These are phyloP conservation scores for Neria commutata DNA, from an alignment of 2,888 invertebrate species.

Conservation along the genomic window DNA sequence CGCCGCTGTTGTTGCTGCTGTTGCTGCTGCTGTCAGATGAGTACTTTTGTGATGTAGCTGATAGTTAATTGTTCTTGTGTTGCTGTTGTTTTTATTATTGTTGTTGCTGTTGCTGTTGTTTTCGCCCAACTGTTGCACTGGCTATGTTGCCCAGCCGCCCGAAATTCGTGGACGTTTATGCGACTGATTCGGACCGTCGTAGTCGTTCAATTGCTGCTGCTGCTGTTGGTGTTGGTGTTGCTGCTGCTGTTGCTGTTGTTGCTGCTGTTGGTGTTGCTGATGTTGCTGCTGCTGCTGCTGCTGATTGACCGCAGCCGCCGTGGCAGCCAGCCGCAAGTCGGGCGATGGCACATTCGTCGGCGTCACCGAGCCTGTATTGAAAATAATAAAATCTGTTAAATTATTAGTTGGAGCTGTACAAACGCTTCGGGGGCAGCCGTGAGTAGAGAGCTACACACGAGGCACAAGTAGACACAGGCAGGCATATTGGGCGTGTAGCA, in stretches of 20 bases:
- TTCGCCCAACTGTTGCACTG: constrained; percentile 41
- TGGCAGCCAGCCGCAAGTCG: constrained; percentile 62
- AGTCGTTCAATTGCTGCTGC: constrained; percentile 63
- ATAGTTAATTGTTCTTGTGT: too few relatives aligned
- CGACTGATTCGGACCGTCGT: constrained; percentile 65
- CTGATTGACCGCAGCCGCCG: constrained; percentile 39
- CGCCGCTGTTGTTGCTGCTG: constrained; percentile 37
- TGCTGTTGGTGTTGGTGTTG: constrained; percentile 48
- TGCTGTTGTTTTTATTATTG: constrained; percentile 19
- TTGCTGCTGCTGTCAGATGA: constrained; percentile 33
- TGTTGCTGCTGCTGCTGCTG: constrained; percentile 52
- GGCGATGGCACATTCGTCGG: constrained; percentile 84
- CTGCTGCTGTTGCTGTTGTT: constrained; percentile 49
- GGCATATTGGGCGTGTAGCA: constrained; percentile 23
- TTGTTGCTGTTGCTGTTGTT: constrained; percentile 23
- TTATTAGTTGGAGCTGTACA: constrained; percentile 50
- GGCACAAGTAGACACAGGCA: constrained; percentile 27
- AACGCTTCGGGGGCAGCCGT: constrained; percentile 32
- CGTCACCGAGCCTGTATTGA: constrained; percentile 75
- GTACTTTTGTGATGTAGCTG: constrained; percentile 12
- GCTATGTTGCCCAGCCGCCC: constrained; percentile 92
- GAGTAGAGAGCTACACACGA: constrained; percentile 32
- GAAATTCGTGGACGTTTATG: constrained; percentile 86
- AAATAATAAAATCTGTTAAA: constrained; percentile 61
- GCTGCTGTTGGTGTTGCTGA: constrained; percentile 52